Conservation (phyloP, 2,797 vertebrate genomes). For the Eleutherodactylus coqui region DNA sequence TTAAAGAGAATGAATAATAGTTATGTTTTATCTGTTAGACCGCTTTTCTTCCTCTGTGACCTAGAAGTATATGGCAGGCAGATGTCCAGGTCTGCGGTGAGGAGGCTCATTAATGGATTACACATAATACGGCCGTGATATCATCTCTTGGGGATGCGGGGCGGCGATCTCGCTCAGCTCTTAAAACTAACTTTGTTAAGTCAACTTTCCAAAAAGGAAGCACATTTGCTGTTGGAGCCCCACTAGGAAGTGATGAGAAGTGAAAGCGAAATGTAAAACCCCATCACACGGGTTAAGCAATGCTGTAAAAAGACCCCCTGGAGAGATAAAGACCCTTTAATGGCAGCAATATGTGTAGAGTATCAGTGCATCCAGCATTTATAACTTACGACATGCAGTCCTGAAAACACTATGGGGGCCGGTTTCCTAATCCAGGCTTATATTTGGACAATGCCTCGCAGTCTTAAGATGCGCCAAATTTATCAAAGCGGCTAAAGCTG, state of each 20-base stretch:
- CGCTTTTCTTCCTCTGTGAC: no score
- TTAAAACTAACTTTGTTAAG: neutral
- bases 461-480: no score
- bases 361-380: neutral
- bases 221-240: neutral
- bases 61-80: slow-evolving; percentile 38
- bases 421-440: no score
- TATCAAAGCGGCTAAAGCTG: no score
- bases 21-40: no score
- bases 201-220: neutral
- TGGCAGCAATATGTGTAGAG: neutral
- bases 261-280: neutral
- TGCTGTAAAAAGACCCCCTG: neutral
- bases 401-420: no score
- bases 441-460: no score
- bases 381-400: neutral
- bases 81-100: slow-evolving; percentile 15
- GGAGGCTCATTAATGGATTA: neutral
- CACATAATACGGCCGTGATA: slow-evolving; percentile 26
- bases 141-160: neutral
- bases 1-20: no score
- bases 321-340: neutral
- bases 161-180: neutral
- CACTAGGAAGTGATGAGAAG: neutral
- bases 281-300: neutral